Conservation (phyloP, 1,140 invertebrate species). For the Uloborus diversus region DNA sequence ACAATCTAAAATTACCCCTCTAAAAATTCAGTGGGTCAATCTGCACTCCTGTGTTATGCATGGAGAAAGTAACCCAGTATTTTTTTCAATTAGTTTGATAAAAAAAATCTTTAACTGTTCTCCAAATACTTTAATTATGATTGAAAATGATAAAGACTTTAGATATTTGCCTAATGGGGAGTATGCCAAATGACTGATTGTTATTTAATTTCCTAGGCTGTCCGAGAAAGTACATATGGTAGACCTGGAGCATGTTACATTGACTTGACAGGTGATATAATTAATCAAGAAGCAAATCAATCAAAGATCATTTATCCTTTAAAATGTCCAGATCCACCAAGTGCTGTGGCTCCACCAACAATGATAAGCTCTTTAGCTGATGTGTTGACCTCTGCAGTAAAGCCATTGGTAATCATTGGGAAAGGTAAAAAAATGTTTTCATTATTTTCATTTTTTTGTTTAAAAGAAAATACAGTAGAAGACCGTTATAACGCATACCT, state of each 20-base stretch:
- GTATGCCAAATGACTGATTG: no score
- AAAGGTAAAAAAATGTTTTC: conserved; percentile 82
- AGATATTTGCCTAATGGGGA: neutral
- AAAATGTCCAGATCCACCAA: conserved; percentile 69
- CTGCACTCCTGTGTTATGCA: no score
- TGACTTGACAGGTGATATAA: conserved; percentile 87
- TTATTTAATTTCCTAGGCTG: conserved; percentile 73
- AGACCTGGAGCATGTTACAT: conserved; percentile 87
- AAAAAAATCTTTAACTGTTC: no score
- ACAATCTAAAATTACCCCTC: no score
- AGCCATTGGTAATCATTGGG: conserved; percentile 89
- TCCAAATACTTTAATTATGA: neutral
- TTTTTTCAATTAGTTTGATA: no score
- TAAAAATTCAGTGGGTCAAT: no score
- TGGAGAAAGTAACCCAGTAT: no score
- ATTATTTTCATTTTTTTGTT: no score
- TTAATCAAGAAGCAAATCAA: conserved; percentile 65
- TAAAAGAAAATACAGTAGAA: no score
- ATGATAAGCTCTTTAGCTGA: conserved; percentile 76
- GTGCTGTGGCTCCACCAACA: conserved; percentile 74
- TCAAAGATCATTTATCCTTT: conserved; percentile 7
- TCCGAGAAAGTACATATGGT: conserved; percentile 84
- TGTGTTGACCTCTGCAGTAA: conserved; percentile 76
- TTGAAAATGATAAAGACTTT: neutral
- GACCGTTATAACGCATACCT: no score